Evolutionary conservation across 1,140 invertebrate species (phyloP), one percentile per base, ranked within the genome.

Genomic region (Solenopsis invicta): DNA sequence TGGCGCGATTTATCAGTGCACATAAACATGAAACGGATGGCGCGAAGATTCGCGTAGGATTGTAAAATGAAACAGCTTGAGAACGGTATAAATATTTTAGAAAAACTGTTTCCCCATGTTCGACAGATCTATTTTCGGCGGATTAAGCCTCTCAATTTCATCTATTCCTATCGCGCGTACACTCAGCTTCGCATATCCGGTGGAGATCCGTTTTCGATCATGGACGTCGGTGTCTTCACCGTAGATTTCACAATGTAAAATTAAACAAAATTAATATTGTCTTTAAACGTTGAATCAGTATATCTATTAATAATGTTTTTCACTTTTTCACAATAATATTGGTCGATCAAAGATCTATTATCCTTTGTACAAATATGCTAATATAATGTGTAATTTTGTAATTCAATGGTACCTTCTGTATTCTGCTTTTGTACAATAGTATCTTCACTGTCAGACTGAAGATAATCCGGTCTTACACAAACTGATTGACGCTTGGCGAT

Each of bases 61-160:
- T 24, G 10, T 52, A 45, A 82, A 81, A 82, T 54, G 29, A 56
- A 24, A 61, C 21, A 37, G 24, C 6, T 67, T 34, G 18, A 16
- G 34, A 75, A 56, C 41, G 6, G 59, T 2, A 61, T 62, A 81
- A 82, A 87, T 82, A 81, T 82, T 82, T 72, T 24, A 9, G 34
- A 37, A 24, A 48, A 61, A 52, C 34, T 72, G 48, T 56, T 56
- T 82, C 21, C 67, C 45, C 52, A 34, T 34, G 29, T 80, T 81
- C 76, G 41, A 87, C 34, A 82, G 66, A 87, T 87, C 77, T 87
- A 87, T 87, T 87, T 72, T 72, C 54, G 18, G 45, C 41, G 41
- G 54, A 74, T 54, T 82, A 21, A 24, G 13, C 18, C 12, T n/a
- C 37, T 67, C 24, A 37, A 85, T 85, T 50, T 64, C 12, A 50